Evolutionary conservation across 1,140 invertebrate species (phyloP).

Genomic region (Drosophila kikkawai): DNA sequence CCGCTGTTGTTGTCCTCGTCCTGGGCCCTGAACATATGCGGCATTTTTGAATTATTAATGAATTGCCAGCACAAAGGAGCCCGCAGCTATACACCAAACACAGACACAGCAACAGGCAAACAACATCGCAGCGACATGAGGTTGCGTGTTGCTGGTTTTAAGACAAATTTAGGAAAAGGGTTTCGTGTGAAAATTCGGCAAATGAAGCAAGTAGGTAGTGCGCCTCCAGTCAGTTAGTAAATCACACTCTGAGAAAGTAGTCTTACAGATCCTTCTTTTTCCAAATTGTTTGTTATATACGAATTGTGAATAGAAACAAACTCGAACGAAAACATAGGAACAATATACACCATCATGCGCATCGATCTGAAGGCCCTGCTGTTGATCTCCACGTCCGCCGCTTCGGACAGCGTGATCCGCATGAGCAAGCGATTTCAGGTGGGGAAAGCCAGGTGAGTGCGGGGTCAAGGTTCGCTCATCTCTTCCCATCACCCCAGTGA

Average conservation of each 20-base stretch:
- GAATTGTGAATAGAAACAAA: conserved; percentile 8
- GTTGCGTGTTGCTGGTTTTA: conserved; percentile 53
- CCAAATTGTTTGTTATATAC: conserved; percentile 36
- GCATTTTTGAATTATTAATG: conserved; percentile 80
- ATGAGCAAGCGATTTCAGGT: conserved; percentile 22
- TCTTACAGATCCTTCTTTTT: conserved; percentile 1
- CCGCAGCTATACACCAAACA: conserved; percentile 54
- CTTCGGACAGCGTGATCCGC: background rate
- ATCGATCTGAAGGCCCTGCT: conserved; percentile 52
- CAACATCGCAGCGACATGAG: conserved; percentile 29
- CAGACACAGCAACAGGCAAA: conserved; percentile 13
- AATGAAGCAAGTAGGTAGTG: conserved; percentile 1
- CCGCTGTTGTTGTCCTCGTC: conserved; percentile 24
- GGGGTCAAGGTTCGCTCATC: too few relatives aligned
- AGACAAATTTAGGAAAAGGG: conserved; percentile 45
- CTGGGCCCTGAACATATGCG: conserved; percentile 61
- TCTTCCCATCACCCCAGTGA: background rate
- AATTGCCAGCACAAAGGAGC: conserved; percentile 70
- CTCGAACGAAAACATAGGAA: background rate
- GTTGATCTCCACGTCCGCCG: conserved; percentile 26
- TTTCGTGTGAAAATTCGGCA: conserved; percentile 63
- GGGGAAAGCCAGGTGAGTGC: conserved; percentile 38
- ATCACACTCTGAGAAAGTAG: conserved; percentile 1
- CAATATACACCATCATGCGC: conserved; percentile 25
- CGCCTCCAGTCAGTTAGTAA: conserved; percentile 1